A percentile compares a stretch with the other conserved stretches of the same genome.
Evolutionary conservation across 2,888 invertebrate species (phyloP).

Genomic region (Parnassius mnemosyne): DNA sequence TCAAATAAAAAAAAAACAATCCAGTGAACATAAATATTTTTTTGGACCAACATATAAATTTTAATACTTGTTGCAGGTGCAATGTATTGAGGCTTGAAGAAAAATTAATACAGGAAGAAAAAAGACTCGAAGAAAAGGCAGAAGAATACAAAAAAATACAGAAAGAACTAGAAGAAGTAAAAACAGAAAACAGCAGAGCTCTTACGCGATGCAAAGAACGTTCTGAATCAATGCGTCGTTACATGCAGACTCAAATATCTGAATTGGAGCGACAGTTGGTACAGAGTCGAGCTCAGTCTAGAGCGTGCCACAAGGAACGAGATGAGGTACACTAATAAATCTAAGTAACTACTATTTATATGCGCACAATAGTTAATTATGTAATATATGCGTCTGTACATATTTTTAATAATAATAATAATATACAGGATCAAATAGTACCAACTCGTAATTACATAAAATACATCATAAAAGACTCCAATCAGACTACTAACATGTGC

Average conservation of each 20-base stretch:
- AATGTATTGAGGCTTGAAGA: slow-evolving; percentile 54
- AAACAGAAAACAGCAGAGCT: slow-evolving; percentile 49
- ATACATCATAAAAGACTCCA: too few species aligned
- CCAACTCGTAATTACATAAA: too few species aligned
- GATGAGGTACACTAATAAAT: slow-evolving; percentile 52
- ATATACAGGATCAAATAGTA: too few species aligned
- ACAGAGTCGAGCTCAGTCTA: slow-evolving; percentile 62
- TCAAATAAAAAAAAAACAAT: neutral
- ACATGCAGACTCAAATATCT: slow-evolving; percentile 61
- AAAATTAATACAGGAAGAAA: slow-evolving; percentile 52
- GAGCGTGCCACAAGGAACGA: slow-evolving; percentile 63
- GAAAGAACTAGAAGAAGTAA: slow-evolving; percentile 57
- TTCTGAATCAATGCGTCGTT: slow-evolving; percentile 56
- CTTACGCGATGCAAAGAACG: slow-evolving; percentile 54
- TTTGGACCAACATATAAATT: too few species aligned
- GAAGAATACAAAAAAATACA: slow-evolving; percentile 47
- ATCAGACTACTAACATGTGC: too few species aligned
- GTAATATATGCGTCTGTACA: too few species aligned
- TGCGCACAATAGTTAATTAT: too few species aligned
- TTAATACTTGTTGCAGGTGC: slow-evolving; percentile 39
- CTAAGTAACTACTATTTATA: too few species aligned
- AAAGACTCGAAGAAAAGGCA: slow-evolving; percentile 52
- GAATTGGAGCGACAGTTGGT: slow-evolving; percentile 66
- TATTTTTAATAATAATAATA: too few species aligned
- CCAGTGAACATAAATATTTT: too few species aligned